Evolutionary conservation across 2,113 vertebrate genomes (phyloP).

Genomic region (Cololabis saira): DNA sequence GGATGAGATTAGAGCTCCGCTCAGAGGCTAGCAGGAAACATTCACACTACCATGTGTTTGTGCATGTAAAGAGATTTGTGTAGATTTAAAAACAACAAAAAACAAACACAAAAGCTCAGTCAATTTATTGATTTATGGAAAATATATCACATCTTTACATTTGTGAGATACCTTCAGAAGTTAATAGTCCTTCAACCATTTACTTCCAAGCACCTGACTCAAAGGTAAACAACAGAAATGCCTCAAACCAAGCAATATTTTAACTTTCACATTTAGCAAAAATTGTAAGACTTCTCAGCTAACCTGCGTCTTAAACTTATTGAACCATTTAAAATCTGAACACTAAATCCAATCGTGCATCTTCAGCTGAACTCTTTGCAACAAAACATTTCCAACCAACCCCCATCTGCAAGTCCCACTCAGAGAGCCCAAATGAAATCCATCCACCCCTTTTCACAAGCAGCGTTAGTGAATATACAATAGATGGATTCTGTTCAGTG

Average conservation of each 20-base stretch:
- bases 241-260: constrained; percentile 38
- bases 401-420: constrained; percentile 8
- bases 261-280: constrained; percentile 14
- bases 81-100: not conserved
- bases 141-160: constrained; percentile 80
- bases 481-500: constrained; percentile 58
- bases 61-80: not conserved
- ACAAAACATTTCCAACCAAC: constrained; percentile 24
- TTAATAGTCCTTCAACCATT: constrained; percentile 65
- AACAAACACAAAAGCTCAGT: constrained; percentile 65
- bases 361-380: constrained; percentile 34
- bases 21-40: constrained; percentile 3
- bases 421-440: constrained; percentile 36
- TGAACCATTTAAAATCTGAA: constrained; percentile 24
- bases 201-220: constrained; percentile 38
- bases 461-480: constrained; percentile 63
- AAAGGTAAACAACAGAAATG: constrained; percentile 32
- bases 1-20: constrained; percentile 40
- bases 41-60: not conserved
- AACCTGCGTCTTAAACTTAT: constrained; percentile 24
- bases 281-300: constrained; percentile 25
- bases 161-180: constrained; percentile 61
- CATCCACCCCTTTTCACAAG: constrained; percentile 21
- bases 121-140: constrained; percentile 79
- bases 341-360: constrained; percentile 21